These are phyloP conservation scores for Scaptomyza caliginosa DNA, from an alignment of 2,888 invertebrate genomes.

Conservation along the genomic window DNA sequence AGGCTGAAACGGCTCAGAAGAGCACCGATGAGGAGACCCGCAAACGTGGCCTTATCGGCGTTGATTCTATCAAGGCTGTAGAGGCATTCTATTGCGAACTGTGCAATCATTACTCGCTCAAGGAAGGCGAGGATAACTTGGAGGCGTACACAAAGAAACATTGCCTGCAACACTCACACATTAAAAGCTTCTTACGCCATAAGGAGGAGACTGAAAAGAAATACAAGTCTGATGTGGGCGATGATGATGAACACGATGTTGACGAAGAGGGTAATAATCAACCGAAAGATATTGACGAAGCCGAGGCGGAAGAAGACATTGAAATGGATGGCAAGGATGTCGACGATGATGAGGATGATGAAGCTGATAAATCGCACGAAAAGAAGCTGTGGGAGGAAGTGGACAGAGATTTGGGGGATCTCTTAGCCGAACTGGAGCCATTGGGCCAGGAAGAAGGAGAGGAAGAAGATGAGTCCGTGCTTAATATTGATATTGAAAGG, in stretches of 20 bases:
- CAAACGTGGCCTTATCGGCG: constrained; percentile 90
- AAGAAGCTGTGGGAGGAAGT: constrained; percentile 93
- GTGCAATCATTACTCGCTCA: constrained; percentile 90
- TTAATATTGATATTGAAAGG: constrained; percentile 85
- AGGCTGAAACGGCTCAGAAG: constrained; percentile 86
- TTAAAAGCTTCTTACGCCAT: constrained; percentile 90
- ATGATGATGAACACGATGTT: constrained; percentile 49
- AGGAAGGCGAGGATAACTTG: constrained; percentile 86
- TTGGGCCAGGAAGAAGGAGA: constrained; percentile 88
- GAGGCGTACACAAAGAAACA: constrained; percentile 88
- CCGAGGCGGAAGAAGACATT: constrained; percentile 85
- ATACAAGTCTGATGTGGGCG: constrained; percentile 78
- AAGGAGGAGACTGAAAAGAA: constrained; percentile 91
- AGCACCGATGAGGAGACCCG: constrained; percentile 86
- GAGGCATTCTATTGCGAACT: constrained; percentile 92
- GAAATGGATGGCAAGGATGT: constrained; percentile 56
- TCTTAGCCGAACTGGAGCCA: constrained; percentile 88
- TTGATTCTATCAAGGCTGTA: constrained; percentile 90
- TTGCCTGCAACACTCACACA: constrained; percentile 90
- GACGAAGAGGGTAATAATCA: constrained; percentile 38
- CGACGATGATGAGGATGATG: constrained; percentile 86
- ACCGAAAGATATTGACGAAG: constrained; percentile 82
- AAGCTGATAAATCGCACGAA: constrained; percentile 87
- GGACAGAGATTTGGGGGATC: constrained; percentile 91
- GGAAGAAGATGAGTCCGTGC: constrained; percentile 87